phyloP scores from a whole-genome alignment of 2,113 vertebrate genomes.

The Eurypyga helias region DNA sequence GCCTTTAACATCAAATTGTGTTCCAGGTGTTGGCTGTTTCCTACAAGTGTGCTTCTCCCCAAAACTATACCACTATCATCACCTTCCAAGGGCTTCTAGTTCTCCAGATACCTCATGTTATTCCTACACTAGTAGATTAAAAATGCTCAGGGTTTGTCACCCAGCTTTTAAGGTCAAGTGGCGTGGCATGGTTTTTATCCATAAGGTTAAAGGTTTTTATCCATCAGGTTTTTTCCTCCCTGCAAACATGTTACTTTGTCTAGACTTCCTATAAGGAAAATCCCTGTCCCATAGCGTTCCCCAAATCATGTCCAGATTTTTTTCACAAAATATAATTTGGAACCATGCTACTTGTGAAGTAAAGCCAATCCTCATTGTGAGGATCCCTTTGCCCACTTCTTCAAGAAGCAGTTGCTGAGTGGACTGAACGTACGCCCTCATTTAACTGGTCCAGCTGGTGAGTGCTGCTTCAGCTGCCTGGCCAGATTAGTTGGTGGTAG shows the following conservation, averaged over 20 bases:
- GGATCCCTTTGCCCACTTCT: not conserved
- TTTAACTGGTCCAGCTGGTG: not conserved
- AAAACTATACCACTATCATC: not conserved
- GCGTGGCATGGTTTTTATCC: not conserved
- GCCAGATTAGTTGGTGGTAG: not conserved
- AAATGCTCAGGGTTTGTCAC: too few relatives aligned
- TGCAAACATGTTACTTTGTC: not conserved
- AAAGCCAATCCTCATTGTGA: not conserved
- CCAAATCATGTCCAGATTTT: not conserved
- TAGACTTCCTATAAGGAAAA: not conserved
- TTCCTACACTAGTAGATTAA: not conserved
- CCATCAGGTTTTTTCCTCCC: not conserved
- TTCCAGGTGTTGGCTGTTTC: not conserved
- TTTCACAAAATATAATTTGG: not conserved
- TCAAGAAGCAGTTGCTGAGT: not conserved
- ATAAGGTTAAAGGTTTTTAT: not conserved
- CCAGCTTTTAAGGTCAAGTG: not conserved
- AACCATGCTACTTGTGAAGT: not conserved
- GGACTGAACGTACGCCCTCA: not conserved
- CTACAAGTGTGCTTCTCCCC: not conserved
- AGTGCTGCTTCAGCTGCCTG: not conserved
- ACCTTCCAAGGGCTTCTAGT: not conserved
- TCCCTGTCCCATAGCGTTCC: not conserved
- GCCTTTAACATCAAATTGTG: not conserved
- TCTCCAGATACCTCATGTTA: not conserved